phyloP scores from a whole-genome alignment of 2,797 vertebrate species.

The Chromobotia macracanthus region DNA sequence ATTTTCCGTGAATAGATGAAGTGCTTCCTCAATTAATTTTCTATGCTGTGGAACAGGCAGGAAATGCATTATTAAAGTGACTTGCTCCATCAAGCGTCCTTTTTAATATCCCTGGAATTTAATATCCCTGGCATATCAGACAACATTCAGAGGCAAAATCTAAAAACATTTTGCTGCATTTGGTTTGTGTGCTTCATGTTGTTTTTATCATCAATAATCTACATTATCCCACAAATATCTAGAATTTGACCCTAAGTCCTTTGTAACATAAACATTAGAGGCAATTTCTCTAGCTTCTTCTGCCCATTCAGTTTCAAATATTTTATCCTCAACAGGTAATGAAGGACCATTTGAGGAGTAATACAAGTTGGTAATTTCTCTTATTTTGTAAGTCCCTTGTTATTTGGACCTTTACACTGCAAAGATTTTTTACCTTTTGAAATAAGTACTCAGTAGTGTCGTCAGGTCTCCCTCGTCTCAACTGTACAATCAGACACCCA shows the following conservation, averaged over 20 bases:
- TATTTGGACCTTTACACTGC: conserved; percentile 57
- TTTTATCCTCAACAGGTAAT: conserved; percentile 66
- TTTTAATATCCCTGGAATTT: too few species aligned
- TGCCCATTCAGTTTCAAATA: conserved; percentile 68
- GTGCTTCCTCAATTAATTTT: background rate
- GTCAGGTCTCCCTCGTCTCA: conserved; percentile 67
- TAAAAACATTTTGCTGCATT: background rate
- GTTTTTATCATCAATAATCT: conserved; percentile 72
- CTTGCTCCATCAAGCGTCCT: background rate
- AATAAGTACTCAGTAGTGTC: conserved; percentile 68
- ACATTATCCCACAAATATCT: conserved; percentile 80
- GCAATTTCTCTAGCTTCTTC: conserved; percentile 73
- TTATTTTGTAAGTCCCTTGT: conserved; percentile 58
- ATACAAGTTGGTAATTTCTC: conserved; percentile 63
- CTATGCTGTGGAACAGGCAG: background rate
- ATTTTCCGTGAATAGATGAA: background rate
- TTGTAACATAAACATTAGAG: conserved; percentile 55
- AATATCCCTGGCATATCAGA: too few species aligned
- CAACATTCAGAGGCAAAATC: background rate
- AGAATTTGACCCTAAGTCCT: conserved; percentile 35
- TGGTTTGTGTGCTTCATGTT: background rate
- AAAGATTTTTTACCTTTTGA: conserved; percentile 34
- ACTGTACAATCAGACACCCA: conserved; percentile 68
- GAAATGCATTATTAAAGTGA: background rate
- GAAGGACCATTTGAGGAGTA: conserved; percentile 59